A percentile compares a stretch with the other conserved stretches of the same genome.
Conservation (phyloP, 2,797 vertebrate genomes). For the Urosaurus nigricauda region DNA sequence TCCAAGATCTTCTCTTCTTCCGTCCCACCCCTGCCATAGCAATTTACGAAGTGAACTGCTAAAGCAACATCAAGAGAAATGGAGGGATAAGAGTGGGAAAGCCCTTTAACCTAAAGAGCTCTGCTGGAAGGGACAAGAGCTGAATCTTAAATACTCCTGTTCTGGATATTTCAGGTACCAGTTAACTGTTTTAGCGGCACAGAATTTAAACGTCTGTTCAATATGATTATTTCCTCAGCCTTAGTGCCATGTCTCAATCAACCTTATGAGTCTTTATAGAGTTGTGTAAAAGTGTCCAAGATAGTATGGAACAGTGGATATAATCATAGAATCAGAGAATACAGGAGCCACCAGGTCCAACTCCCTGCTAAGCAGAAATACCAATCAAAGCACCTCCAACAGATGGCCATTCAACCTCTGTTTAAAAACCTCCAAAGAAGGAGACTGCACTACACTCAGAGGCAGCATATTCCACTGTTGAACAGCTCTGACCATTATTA, state of each 20-base stretch:
- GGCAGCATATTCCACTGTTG: too few species aligned
- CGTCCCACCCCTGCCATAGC: fast-evolving
- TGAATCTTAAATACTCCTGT: not conserved
- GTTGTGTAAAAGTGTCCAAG: not conserved
- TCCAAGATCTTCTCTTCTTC: not conserved
- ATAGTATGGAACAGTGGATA: not conserved
- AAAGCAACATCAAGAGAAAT: not conserved
- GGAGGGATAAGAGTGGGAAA: not conserved
- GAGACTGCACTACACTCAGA: too few species aligned
- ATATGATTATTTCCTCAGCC: not conserved
- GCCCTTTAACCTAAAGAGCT: not conserved
- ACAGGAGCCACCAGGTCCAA: too few species aligned
- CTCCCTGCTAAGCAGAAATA: too few species aligned
- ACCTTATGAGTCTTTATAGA: not conserved
- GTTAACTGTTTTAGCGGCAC: not conserved
- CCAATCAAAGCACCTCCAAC: too few species aligned
- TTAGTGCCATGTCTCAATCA: not conserved
- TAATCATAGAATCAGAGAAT: not conserved
- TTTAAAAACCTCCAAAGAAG: too few species aligned
- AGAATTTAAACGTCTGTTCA: not conserved
- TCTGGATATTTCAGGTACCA: not conserved
- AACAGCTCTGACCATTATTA: too few species aligned
- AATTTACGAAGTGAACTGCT: not conserved
- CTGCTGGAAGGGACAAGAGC: not conserved
- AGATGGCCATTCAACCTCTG: too few species aligned